Conservation (phyloP, 2,113 vertebrate species). For the Spheniscus mendiculus region DNA sequence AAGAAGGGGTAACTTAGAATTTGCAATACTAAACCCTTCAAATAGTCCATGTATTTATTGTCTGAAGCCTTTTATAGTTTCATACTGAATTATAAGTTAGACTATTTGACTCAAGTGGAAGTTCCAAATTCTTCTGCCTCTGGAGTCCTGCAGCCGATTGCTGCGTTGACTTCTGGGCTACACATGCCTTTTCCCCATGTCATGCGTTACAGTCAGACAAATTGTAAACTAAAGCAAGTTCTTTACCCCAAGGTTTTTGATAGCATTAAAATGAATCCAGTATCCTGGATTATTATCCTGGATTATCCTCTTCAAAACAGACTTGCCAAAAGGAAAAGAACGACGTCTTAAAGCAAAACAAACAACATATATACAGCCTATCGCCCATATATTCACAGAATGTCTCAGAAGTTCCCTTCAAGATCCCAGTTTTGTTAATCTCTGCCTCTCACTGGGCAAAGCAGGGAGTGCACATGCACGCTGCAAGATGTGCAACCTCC, state of each 20-base stretch:
- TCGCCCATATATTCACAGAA: accelerated
- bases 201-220: neutral
- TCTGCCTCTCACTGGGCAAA: neutral
- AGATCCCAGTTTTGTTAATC: neutral
- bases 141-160: neutral
- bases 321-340: neutral
- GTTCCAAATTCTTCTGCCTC: neutral
- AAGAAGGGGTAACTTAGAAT: neutral
- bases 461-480: neutral
- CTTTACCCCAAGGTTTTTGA: neutral
- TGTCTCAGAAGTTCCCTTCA: neutral
- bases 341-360: neutral
- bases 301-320: neutral
- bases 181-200: neutral
- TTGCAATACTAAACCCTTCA: neutral
- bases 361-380: neutral
- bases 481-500: neutral
- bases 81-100: neutral
- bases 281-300: no score
- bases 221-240: neutral
- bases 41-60: neutral
- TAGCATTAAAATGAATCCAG: neutral
- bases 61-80: neutral
- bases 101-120: neutral
- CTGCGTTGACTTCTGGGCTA: neutral